Base-by-base conservation (phyloP, 2,113 vertebrate genomes). In the Pyxicephalus adspersus region DNA sequence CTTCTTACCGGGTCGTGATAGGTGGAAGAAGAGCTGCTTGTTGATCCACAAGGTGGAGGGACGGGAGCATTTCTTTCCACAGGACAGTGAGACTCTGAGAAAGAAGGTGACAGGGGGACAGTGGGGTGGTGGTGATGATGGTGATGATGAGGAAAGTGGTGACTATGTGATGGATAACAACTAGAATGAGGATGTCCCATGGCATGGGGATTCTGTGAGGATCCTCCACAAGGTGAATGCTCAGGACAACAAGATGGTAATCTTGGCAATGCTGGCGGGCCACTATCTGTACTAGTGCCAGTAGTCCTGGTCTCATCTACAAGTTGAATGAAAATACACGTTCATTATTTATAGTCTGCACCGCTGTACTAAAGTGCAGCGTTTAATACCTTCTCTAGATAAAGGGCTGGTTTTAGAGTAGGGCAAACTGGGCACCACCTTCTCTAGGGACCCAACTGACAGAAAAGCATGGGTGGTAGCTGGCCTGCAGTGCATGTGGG, bases 211-310 rank as follows among this genome's bases (percentile, higher is more conserved):
- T 87, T 91, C 77, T 96, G 95, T 26, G 97, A 93, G 23, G 96
- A 93, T 79, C 96, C 95, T 84, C 95, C 93, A 67, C 98, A 99
- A 0, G 98, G 96, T 5, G 98, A 98, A 89, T 99, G 98, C 89
- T 98, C 97, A 63, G 97, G 97, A 87, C 98, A 99, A 91, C 98
- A 99, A 0, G 98, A 97, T 1, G 98, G 98, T 51, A 99, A 92
- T 84, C 98, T 90, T 67, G 98, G 98, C 98, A 99, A 94, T 70
- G 97, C 95, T 0, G 95, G 89, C 83, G 96, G 94, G 3, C 94
- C 89, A 25, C 88, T 87, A 85, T 97, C 96, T 83, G 90, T 93
- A 61, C 89, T 83, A 0, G 91, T 85, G 52, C 87, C 92, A 72
- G 93, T 82, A 82, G 93, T 89, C 87, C 94, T 95, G 34, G 83